Conservation (phyloP, 2,113 vertebrate genomes). For the Hystrix cristata region DNA sequence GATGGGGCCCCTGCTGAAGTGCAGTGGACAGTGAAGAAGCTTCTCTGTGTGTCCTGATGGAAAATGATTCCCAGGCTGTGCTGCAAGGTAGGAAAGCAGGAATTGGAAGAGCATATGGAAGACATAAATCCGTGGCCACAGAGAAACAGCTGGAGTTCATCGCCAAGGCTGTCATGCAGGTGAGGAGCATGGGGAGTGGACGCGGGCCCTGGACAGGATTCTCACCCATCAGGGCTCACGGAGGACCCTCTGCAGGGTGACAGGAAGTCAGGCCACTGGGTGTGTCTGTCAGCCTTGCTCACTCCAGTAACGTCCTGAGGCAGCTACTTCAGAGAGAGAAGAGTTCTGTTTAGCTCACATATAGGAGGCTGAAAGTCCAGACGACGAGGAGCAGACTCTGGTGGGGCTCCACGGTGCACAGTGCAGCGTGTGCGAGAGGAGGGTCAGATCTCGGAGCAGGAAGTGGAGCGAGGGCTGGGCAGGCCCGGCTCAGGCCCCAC, state of each 20-base stretch:
- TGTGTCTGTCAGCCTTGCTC: too few species aligned
- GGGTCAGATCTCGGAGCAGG: too few species aligned
- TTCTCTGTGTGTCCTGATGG: background rate
- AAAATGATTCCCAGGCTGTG: background rate
- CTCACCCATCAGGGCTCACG: background rate
- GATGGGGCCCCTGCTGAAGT: background rate
- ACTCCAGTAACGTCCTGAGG: background rate
- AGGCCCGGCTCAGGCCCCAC: background rate
- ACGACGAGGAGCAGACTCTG: too few species aligned
- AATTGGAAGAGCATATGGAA: background rate
- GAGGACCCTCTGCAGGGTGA: background rate
- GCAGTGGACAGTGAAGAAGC: background rate
- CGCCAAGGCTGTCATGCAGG: background rate
- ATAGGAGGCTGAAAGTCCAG: background rate
- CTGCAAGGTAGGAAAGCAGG: background rate
- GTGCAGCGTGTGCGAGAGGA: background rate
- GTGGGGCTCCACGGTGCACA: background rate
- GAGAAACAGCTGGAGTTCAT: background rate
- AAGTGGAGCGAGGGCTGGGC: background rate
- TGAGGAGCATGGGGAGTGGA: background rate
- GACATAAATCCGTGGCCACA: background rate
- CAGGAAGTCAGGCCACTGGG: too few species aligned
- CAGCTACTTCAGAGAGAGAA: background rate
- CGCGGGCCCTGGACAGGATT: background rate
- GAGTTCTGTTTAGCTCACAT: too few species aligned